Evolutionary conservation across 37 sponge, comb jelly and placozoan genomes (phyloP).

Genomic region (Oopsacas minuta): DNA sequence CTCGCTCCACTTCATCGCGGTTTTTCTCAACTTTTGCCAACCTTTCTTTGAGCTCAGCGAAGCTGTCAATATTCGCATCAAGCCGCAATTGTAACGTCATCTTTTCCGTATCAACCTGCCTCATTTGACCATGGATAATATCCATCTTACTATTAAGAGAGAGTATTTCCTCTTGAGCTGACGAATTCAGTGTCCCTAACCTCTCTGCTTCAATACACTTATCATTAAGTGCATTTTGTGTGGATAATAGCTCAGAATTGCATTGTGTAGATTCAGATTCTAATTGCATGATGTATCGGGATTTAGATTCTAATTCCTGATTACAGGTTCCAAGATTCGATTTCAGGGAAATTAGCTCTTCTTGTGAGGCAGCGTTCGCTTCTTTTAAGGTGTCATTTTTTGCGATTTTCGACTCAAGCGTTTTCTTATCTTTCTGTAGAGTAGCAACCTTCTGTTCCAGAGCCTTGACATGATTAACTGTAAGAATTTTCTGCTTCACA

Average conservation of each 20-base stretch:
- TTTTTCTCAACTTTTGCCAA: not conserved
- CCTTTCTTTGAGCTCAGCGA: not conserved
- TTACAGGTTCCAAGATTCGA: not conserved
- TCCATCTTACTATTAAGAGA: not conserved
- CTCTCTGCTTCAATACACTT: not conserved
- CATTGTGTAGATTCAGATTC: not conserved
- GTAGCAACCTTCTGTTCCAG: not conserved
- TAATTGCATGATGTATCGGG: not conserved
- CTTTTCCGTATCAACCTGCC: not conserved
- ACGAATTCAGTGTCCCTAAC: not conserved
- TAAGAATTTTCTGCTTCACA: not conserved
- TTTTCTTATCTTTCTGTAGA: not conserved
- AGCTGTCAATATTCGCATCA: conserved; percentile 16
- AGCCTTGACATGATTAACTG: not conserved
- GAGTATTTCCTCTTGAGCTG: conserved; percentile 10
- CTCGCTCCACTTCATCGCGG: not conserved
- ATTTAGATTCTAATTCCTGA: not conserved
- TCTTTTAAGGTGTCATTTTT: not conserved
- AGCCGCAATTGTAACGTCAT: not conserved
- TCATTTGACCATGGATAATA: not conserved
- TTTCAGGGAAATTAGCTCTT: not conserved
- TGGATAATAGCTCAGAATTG: not conserved
- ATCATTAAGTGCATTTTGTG: not conserved
- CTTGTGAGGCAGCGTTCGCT: not conserved
- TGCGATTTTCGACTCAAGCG: not conserved